phyloP scores from a whole-genome alignment of 1,140 invertebrate genomes.

The Euura lappo region DNA sequence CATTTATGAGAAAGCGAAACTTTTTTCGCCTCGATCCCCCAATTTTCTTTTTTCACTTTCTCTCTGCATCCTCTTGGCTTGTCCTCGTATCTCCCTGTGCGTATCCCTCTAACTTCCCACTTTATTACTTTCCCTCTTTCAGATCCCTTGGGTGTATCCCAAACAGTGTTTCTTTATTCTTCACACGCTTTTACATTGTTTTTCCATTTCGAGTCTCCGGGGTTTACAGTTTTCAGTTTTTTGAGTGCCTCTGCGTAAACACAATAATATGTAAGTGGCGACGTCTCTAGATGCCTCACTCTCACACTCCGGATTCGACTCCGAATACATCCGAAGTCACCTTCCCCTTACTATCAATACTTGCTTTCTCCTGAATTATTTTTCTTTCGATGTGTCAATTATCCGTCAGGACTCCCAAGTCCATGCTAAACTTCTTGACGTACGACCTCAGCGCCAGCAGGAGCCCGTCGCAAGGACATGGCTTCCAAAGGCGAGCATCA shows the following conservation, averaged over 20 bases:
- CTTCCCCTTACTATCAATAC: too few species aligned
- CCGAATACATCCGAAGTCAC: too few species aligned
- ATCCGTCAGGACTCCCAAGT: neutral
- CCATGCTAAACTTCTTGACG: neutral
- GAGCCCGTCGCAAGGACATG: too few species aligned
- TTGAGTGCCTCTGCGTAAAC: neutral
- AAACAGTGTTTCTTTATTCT: conserved; percentile 7
- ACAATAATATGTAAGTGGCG: conserved; percentile 7
- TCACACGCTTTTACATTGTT: conserved; percentile 7
- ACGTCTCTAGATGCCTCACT: neutral
- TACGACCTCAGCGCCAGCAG: too few species aligned
- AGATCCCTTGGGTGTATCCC: neutral
- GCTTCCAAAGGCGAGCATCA: too few species aligned
- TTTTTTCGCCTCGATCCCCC: too few species aligned
- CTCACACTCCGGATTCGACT: too few species aligned
- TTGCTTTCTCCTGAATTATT: too few species aligned
- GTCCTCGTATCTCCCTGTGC: neutral
- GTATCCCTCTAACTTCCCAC: neutral
- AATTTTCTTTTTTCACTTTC: too few species aligned
- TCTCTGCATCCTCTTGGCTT: neutral
- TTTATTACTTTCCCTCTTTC: neutral
- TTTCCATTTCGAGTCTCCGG: conserved; percentile 4
- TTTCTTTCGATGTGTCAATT: neutral
- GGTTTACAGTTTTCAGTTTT: conserved; percentile 1
- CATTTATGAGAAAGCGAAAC: too few species aligned